A percentile compares a stretch with the other conserved stretches of the same genome.
phyloP scores from a whole-genome alignment of 92 coral and sea anemone species.

The Parazoanthus swiftii region DNA sequence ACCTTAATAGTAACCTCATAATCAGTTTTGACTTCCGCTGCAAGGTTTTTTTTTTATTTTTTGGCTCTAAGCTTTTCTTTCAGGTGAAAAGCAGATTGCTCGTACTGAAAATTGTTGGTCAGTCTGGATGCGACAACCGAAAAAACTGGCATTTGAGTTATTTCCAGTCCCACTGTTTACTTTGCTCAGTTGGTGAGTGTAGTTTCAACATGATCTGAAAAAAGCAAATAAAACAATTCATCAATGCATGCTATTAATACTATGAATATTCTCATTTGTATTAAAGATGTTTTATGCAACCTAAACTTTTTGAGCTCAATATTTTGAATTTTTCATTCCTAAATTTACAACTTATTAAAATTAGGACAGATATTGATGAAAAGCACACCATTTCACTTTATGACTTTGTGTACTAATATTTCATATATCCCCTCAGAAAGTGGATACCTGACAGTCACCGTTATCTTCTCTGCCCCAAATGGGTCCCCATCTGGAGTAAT shows the following conservation, averaged over 20 bases:
- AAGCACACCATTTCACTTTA: no score
- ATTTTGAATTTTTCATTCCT: no score
- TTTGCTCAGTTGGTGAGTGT: slow-evolving; percentile 47
- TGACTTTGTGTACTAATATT: slow-evolving; percentile 17
- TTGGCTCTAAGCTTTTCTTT: no score
- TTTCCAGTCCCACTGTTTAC: slow-evolving; percentile 37
- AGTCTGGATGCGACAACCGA: slow-evolving; percentile 47
- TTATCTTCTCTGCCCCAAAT: slow-evolving; percentile 27
- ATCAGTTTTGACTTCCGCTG: no score
- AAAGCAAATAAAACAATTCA: slow-evolving; percentile 9
- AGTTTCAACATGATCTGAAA: slow-evolving; percentile 42
- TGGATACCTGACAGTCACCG: slow-evolving; percentile 14
- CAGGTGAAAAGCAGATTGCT: no score
- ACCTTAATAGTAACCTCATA: no score
- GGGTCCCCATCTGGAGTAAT: slow-evolving; percentile 32
- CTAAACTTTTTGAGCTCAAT: no score
- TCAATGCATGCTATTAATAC: not conserved
- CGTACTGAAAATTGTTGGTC: slow-evolving; percentile 7
- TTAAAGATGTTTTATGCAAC: slow-evolving; percentile 6
- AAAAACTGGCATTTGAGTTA: slow-evolving; percentile 38
- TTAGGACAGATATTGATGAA: no score
- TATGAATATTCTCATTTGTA: slow-evolving; percentile 15
- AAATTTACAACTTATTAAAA: no score
- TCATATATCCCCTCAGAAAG: slow-evolving; percentile 34
- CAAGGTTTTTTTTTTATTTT: no score